Conservation (phyloP, 2,888 invertebrate species). For the Protonemura montana region DNA sequence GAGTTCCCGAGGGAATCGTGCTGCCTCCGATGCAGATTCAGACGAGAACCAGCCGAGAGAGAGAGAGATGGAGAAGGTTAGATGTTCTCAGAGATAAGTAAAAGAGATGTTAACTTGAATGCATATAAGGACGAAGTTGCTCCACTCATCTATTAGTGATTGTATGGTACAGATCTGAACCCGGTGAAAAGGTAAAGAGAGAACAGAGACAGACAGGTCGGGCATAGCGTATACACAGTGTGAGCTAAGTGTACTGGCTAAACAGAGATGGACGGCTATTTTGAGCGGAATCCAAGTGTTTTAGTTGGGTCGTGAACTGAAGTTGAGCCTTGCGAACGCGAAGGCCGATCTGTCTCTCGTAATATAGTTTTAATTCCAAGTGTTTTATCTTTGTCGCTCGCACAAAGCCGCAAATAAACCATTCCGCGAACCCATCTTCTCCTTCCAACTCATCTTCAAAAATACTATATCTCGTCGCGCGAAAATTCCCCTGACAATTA, state of each 20-base stretch:
- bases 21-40: conserved; percentile 12
- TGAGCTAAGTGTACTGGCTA: not conserved
- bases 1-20: not conserved
- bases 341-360: conserved; percentile 9
- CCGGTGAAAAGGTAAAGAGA: not conserved
- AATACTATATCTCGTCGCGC: conserved; percentile 30
- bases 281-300: not conserved
- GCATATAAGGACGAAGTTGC: not conserved
- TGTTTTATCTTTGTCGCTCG: conserved; percentile 39
- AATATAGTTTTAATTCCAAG: conserved; percentile 34
- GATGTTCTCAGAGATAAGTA: conserved; percentile 26
- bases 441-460: conserved; percentile 35
- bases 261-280: not conserved
- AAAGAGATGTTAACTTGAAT: conserved; percentile 22
- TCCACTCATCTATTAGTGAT: conserved; percentile 15
- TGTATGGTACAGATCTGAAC: conserved; percentile 8
- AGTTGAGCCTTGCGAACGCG: not conserved
- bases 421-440: conserved; percentile 33
- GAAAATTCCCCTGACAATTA: conserved; percentile 51
- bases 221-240: not conserved
- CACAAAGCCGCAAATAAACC: conserved; percentile 41
- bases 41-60: not conserved
- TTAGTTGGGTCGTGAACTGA: not conserved
- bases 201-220: not conserved
- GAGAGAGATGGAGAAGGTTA: conserved; percentile 3